phyloP scores from a whole-genome alignment of 1,140 invertebrate genomes.

The Globodera ellingtonae region DNA sequence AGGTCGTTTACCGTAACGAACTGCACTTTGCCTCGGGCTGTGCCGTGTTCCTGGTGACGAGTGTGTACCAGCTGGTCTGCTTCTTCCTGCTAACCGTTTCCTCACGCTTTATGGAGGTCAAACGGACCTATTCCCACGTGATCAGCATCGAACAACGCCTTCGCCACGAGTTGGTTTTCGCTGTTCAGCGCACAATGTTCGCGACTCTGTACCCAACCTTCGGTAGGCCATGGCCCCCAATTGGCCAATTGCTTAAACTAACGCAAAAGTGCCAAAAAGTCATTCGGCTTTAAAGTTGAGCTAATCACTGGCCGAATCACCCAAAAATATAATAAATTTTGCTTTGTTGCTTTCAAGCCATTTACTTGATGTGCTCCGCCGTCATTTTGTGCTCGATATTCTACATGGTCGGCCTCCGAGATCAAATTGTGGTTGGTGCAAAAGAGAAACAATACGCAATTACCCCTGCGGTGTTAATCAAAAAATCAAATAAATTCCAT shows the following conservation, averaged over 20 bases:
- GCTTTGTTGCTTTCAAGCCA: conserved; percentile 32
- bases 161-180: conserved; percentile 44
- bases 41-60: conserved; percentile 41
- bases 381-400: conserved; percentile 48
- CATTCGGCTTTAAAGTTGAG: not conserved
- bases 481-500: too few relatives aligned
- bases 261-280: not conserved
- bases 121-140: conserved; percentile 39
- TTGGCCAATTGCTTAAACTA: not conserved
- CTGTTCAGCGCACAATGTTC: conserved; percentile 51
- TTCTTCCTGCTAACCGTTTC: conserved; percentile 54
- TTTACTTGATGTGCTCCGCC: conserved; percentile 45
- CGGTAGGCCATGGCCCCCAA: conserved; percentile 14
- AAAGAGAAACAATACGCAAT: too few relatives aligned
- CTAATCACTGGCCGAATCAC: not conserved
- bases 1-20: conserved; percentile 47
- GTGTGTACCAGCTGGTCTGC: conserved; percentile 47
- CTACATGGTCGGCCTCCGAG: conserved; percentile 52
- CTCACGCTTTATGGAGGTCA: conserved; percentile 35
- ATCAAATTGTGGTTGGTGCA: conserved; percentile 15
- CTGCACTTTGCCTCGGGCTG: conserved; percentile 47
- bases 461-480: too few relatives aligned
- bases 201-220: conserved; percentile 49
- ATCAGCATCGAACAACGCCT: conserved; percentile 48
- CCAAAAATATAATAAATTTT: not conserved